Conservation (phyloP, 2,113 vertebrate genomes). For the Indri indri region DNA sequence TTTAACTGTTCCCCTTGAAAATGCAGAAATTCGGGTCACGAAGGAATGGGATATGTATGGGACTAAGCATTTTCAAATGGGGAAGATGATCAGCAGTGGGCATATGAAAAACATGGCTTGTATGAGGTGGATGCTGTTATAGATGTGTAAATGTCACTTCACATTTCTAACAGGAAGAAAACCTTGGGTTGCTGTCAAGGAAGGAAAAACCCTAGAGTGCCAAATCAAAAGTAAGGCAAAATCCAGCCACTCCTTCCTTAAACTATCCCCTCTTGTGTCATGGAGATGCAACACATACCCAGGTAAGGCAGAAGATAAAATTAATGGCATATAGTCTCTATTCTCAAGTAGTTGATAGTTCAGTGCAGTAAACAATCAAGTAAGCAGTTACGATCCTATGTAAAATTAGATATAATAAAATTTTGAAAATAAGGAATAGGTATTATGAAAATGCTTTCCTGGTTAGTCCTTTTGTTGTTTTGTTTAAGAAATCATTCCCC, state of each 20-base stretch:
- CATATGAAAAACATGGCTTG: background rate
- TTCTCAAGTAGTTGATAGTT: background rate
- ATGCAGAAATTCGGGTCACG: background rate
- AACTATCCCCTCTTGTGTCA: background rate
- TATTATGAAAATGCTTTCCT: background rate
- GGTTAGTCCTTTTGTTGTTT: background rate
- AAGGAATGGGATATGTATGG: background rate
- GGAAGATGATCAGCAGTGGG: background rate
- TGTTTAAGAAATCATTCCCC: background rate
- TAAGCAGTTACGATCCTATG: background rate
- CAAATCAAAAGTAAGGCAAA: background rate
- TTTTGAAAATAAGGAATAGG: background rate
- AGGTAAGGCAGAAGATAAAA: background rate
- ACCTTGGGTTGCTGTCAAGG: background rate
- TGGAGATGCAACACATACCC: background rate
- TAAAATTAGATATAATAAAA: conserved; percentile 1
- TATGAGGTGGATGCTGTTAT: background rate
- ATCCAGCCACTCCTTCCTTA: background rate
- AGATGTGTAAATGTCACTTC: background rate
- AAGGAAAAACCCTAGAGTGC: background rate
- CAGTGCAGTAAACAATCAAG: background rate
- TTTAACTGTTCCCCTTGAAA: background rate
- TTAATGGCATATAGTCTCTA: background rate
- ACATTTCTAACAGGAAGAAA: background rate
- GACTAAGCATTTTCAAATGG: conserved; percentile 21